Percentiles rank a stretch among this genome's conserved stretches.
Conservation (phyloP, 2,888 invertebrate species). For the Pogonocherus hispidulus region DNA sequence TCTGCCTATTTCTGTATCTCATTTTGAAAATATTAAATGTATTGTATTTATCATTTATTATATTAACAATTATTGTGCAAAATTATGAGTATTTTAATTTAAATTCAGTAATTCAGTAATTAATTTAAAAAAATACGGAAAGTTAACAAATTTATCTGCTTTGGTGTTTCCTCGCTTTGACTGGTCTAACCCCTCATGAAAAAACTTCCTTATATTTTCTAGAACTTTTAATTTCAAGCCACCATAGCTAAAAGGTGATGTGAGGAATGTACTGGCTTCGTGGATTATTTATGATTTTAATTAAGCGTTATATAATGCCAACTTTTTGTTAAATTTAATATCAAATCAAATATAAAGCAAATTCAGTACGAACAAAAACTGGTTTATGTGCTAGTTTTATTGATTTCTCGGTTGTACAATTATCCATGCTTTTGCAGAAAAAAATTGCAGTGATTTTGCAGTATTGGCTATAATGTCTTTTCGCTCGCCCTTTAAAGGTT, state of each 20-base stretch:
- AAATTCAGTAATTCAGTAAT: no score
- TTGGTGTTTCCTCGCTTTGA: no score
- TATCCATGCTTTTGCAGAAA: neutral
- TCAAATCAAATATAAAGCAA: conserved; percentile 39
- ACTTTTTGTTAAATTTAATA: conserved; percentile 22
- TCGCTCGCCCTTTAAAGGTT: neutral
- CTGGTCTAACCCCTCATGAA: no score
- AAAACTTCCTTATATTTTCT: neutral
- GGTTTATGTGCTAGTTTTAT: neutral
- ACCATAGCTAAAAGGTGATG: neutral
- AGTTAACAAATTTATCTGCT: no score
- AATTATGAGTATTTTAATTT: no score
- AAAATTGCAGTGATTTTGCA: conserved; percentile 1
- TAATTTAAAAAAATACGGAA: no score
- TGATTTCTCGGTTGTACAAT: neutral
- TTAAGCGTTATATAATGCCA: neutral
- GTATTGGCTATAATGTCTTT: neutral
- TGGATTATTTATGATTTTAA: conserved; percentile 8
- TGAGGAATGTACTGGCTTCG: neutral
- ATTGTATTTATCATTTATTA: no score
- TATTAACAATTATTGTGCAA: no score
- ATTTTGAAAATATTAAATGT: no score
- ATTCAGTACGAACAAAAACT: conserved; percentile 26
- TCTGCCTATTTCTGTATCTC: no score
- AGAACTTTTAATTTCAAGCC: neutral